Base-by-base conservation (phyloP, 2,888 invertebrate species). In the Agrilus biguttatus region DNA sequence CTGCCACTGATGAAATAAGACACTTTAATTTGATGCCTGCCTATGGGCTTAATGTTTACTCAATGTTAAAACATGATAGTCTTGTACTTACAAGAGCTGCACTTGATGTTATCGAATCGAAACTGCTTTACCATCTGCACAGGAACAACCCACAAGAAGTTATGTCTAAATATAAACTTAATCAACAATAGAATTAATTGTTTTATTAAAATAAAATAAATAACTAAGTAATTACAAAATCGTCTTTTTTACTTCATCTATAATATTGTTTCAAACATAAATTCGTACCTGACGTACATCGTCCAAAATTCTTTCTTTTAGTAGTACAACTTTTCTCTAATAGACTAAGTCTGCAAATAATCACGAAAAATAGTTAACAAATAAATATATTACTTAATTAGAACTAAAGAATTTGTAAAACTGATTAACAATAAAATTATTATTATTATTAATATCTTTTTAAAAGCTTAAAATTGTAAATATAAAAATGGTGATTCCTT, bases 31-130 rank as follows among this genome's bases (percentile, higher is more conserved):
- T 96, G 19, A 92, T 98, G 90, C 98, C 98, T 8, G 81, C 82
- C 0, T 97, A 93, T 69, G 90, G 91, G 57, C 71, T 98, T 13
- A 98, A 98, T 71, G 92, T 95, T 0, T 86, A 84, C 68, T 93
- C 95, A 33, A 93, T 98, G 88, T 63, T 98, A 48, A 98, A 98
- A 68, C 89, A 97, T 65, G 85, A 90, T 48, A 96, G 95, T 0
- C 67, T 98, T 8, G 81, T 97, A 5, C 62, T 97, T 3, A 93
- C 95, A 0, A 68, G 82, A 49, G 74, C 78, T 37, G 95, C 96
- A 0, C 78, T 88, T 1, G 83, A 91, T 55, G 75, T 74, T 57
- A 78, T 97, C 49, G 91, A 96, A 67, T 78, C 84, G 40, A 80
- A 77, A 58, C 60, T 91, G 47, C 60, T 91, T 12, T 74, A 67